Percentiles rank a stretch among this genome's conserved stretches.
Evolutionary conservation across 2,797 vertebrate species (phyloP).

Genomic region (Gymnothorax javanicus): DNA sequence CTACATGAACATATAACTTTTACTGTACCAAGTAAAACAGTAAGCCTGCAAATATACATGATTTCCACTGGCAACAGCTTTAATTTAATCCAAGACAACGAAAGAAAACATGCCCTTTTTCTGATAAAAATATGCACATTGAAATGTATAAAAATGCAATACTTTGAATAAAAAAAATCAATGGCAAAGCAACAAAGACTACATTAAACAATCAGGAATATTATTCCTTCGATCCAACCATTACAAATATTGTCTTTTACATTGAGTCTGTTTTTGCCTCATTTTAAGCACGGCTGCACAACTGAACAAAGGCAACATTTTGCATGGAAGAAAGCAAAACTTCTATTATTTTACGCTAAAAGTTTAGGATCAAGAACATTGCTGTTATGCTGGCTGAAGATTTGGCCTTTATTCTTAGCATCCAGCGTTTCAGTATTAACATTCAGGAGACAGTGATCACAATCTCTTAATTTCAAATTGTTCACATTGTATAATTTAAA

Average conservation of each 20-base stretch:
- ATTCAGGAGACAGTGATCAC: not conserved
- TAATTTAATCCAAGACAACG: not conserved
- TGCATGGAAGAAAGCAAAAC: not conserved
- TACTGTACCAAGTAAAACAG: not conserved
- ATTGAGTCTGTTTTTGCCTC: not conserved
- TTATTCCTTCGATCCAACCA: not conserved
- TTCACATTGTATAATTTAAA: not conserved
- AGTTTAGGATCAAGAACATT: not conserved
- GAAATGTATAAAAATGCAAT: not conserved
- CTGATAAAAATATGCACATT: not conserved
- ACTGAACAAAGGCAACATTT: not conserved
- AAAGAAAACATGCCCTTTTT: not conserved
- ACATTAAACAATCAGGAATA: not conserved
- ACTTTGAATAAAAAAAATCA: not conserved
- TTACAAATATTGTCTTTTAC: not conserved
- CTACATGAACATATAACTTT: not conserved
- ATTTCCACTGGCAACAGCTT: not conserved
- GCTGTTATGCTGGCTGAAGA: not conserved
- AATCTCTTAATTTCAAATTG: conserved; percentile 53
- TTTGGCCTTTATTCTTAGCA: not conserved
- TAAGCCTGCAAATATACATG: not conserved
- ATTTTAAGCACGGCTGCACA: not conserved
- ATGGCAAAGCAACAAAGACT: not conserved
- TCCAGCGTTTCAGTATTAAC: not conserved
- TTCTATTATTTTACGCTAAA: not conserved